Base-by-base conservation (phyloP, 2,888 invertebrate genomes). In the Aphrophora alni region DNA sequence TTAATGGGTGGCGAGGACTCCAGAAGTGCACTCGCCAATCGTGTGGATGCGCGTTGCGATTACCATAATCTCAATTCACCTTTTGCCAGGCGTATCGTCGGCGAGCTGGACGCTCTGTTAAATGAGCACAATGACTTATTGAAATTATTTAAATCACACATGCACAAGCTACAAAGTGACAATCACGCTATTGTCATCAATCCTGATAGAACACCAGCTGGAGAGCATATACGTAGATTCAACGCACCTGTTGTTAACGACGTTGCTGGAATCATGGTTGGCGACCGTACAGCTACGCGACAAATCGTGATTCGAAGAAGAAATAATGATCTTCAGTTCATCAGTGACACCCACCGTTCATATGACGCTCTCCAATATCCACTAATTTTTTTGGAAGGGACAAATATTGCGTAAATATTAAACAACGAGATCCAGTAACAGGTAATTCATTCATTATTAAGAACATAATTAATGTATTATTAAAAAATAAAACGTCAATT, bases 341-440 rank as follows among this genome's bases (percentile, higher is more conserved):
- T 87, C 27, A 51, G 38, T 8, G 87, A 87, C 84, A 86, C 85
- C 68, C 87, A 87, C 78, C 82, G 86, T 14, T 85, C 5, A 80
- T n/a, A n/a, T n/a, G n/a, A n/a, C n/a, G n/a, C n/a, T n/a, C n/a
- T n/a, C n/a, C n/a, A n/a, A n/a, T n/a, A n/a, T n/a, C n/a, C n/a
- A n/a, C n/a, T 33, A 5, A 33, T n/a, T 8, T 33, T 33, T 8
- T 33, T 5, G 3, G 8, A 5, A 33, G 33, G 8, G 33, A 33
- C 8, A 8, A 33, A n/a, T n/a, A n/a, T n/a, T n/a, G n/a, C n/a
- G n/a, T n/a, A 33, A 33, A 33, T 33, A 33, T 33, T 33, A 33
- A 33, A 5, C 3, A 33, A 3, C 33, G 33, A 33, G 3, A 33
- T 33, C 8, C 8, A 5, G 33, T 33, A 33, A 33, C 33, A 8